Conservation (phyloP, 2,888 invertebrate species). For the Fragum fragum region DNA sequence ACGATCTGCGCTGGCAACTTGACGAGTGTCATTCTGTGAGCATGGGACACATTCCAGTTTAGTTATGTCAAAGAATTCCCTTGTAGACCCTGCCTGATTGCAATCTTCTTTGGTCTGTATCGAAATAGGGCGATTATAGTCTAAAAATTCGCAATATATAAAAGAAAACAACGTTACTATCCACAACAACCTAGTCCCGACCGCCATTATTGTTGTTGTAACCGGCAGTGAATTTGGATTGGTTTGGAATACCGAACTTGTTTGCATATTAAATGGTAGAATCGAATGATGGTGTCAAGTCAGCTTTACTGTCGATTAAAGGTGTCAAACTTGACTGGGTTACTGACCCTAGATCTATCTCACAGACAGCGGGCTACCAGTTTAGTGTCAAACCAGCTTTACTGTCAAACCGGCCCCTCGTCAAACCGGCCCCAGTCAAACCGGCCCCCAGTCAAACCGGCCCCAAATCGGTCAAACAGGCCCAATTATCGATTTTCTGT, state of each 20-base stretch:
- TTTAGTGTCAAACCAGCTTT: no score
- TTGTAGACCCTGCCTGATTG: slow-evolving; percentile 56
- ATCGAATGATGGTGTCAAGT: no score
- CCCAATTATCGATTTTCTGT: no score
- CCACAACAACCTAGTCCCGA: neutral
- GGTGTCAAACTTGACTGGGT: no score
- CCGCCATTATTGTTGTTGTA: slow-evolving; percentile 62
- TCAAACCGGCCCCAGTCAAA: no score
- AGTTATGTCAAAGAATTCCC: slow-evolving; percentile 79
- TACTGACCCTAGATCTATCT: no score
- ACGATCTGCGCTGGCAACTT: slow-evolving; percentile 79
- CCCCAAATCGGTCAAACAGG: no score
- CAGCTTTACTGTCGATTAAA: no score
- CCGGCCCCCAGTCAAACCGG: no score
- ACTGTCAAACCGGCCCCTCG: no score
- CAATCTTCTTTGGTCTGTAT: slow-evolving; percentile 61
- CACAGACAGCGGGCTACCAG: no score
- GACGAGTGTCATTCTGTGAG: slow-evolving; percentile 71
- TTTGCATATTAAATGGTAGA: no score
- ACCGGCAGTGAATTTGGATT: slow-evolving; percentile 15
- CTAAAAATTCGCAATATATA: slow-evolving; percentile 5
- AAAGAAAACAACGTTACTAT: neutral
- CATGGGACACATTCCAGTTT: slow-evolving; percentile 75
- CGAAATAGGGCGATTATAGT: slow-evolving; percentile 49
- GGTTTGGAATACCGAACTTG: neutral